Evolutionary conservation across 2,888 invertebrate species (phyloP), one percentile per base, ranked within the genome.

Genomic region (Drosophila neoperkinsi): DNA sequence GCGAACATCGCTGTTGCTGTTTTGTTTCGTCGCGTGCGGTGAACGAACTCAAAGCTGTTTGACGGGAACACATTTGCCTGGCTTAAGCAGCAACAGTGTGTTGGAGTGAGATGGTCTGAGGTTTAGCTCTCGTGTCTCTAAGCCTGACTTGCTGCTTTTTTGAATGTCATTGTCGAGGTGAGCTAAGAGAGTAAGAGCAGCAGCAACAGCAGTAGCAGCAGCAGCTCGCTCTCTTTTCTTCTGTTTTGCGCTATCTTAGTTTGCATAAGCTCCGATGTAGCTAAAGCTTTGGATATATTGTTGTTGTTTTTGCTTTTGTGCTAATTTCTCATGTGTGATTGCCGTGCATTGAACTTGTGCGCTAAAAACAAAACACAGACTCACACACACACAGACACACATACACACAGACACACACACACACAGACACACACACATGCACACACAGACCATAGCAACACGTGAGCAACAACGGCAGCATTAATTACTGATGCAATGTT

Each of bases 41-140:
- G 90, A 92, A 92, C 91, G 92, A 92, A 92, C 92, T 92, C 85
- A 84, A 92, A 92, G 92, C 91, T 83, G 93, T 90, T 90, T 92
- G 90, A 92, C 91, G 91, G 92, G 92, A 92, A 92, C 87, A 84
- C 70, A 69, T 62, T 74, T 78, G 72, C 70, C 55, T 69, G 41
- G 60, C 38, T 53, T 6, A 38, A 53, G 49, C 38, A 49, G 31
- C 30, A 16, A 36, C 56, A 57, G 49, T 31, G 33, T 5, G 60
- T 46, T 43, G 41, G 51, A 72, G 56, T 55, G 56, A 71, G 61
- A 57, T 18, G 59, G 58, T 9, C 41, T 51, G 51, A 34, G 60
- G 58, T 43, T 51, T 70, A 57, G 43, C 66, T 66, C 46, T 69
- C 50, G 36, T 66, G 34, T 71, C 71, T 75, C 69, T 78, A 74